Conservation (phyloP, 1,140 invertebrate species). For the Mycetomoellerius zeteki region DNA sequence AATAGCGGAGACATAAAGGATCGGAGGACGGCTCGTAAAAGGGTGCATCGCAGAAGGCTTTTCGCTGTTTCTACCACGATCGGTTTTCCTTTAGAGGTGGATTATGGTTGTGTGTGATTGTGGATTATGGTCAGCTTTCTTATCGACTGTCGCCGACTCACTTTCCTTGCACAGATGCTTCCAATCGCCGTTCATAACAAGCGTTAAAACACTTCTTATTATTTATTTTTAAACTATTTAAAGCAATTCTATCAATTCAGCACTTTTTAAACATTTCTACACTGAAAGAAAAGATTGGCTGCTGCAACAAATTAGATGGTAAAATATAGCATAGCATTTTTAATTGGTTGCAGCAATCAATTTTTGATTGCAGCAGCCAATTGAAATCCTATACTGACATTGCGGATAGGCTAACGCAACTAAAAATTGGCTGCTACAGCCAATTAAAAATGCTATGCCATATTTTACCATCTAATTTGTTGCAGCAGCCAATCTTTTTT, state of each 20-base stretch:
- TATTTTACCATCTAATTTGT: too few species aligned
- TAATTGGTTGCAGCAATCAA: too few species aligned
- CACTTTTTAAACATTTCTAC: background rate
- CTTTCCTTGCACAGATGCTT: background rate
- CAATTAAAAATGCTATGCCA: too few species aligned
- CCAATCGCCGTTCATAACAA: background rate
- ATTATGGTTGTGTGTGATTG: slow-evolving; percentile 34
- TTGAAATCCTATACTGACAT: too few species aligned
- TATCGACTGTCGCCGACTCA: background rate
- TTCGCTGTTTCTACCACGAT: slow-evolving; percentile 25
- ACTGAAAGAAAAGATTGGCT: too few species aligned
- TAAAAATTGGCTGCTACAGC: too few species aligned
- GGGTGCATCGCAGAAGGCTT: slow-evolving; percentile 45
- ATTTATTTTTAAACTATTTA: background rate
- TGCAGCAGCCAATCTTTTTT: too few species aligned
- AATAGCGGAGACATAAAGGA: slow-evolving; percentile 69
- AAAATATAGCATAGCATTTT: too few species aligned
- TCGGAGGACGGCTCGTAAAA: slow-evolving; percentile 76
- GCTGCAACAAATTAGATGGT: too few species aligned
- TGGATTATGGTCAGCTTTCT: slow-evolving; percentile 17
- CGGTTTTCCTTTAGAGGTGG: slow-evolving; percentile 34
- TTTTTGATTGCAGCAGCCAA: too few species aligned
- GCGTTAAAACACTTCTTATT: background rate
- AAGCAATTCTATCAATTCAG: background rate
- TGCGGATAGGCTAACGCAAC: too few species aligned